Percentiles rank a stretch among this genome's conserved stretches.
These are phyloP conservation scores for Barbus barbus DNA, from an alignment of 2,113 vertebrate genomes.

Conservation along the genomic window DNA sequence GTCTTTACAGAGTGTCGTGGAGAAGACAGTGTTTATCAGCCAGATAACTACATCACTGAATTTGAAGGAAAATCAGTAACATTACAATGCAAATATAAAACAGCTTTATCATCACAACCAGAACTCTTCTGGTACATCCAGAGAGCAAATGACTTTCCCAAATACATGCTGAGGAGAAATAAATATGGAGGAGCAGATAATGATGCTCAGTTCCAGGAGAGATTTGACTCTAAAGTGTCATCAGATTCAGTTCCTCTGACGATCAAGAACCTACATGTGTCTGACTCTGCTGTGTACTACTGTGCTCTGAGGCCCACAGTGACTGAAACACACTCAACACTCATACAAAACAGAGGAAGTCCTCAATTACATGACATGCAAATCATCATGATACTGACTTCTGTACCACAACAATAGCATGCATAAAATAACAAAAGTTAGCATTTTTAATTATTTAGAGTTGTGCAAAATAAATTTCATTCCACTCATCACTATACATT, in stretches of 20 bases:
- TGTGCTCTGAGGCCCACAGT: background rate
- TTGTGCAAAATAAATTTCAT: background rate
- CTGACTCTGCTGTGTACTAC: conserved; percentile 2
- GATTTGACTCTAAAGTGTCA: no score
- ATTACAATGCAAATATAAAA: background rate
- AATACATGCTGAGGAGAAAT: background rate
- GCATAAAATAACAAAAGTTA: no score
- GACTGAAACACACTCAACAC: background rate
- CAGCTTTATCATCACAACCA: background rate
- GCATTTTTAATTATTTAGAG: no score
- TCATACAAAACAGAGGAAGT: background rate
- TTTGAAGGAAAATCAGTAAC: background rate
- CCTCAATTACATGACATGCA: background rate
- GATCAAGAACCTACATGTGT: no score
- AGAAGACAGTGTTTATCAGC: background rate
- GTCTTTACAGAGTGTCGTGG: background rate
- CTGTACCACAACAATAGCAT: background rate
- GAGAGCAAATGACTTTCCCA: background rate
- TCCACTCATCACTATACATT: background rate
- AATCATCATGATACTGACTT: background rate
- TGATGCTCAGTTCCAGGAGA: no score
- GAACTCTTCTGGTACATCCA: conserved; percentile 16
- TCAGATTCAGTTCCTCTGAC: no score
- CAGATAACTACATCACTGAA: background rate
- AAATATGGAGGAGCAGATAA: no score